phyloP scores from a whole-genome alignment of 2,797 vertebrate genomes.

The Lutra lutra region DNA sequence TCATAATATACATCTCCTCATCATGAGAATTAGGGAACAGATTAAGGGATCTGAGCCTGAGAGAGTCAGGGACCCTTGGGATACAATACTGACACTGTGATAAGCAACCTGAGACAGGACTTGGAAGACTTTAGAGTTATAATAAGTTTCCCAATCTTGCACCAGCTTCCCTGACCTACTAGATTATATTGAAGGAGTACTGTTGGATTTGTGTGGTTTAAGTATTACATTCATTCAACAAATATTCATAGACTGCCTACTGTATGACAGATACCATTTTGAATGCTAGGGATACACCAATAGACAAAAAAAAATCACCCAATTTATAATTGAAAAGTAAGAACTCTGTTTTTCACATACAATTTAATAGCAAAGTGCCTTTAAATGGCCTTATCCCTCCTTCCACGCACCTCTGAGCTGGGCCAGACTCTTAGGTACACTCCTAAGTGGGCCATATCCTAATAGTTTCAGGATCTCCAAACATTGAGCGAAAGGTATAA shows the following conservation, averaged over 20 bases:
- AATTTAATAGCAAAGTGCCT: not conserved
- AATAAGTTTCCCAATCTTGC: conserved; percentile 36
- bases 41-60: conserved; percentile 24
- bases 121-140: conserved; percentile 29
- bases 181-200: conserved; percentile 21
- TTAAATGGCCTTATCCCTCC: not conserved
- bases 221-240: conserved; percentile 1
- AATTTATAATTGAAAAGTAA: conserved; percentile 38
- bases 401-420: not conserved
- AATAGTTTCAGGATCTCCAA: conserved; percentile 23
- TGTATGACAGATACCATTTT: not conserved
- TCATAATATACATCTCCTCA: conserved; percentile 9
- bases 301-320: not conserved
- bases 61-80: not conserved
- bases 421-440: not conserved
- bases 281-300: not conserved
- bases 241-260: not conserved
- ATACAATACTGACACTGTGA: conserved; percentile 6
- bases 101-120: not conserved
- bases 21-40: conserved; percentile 40
- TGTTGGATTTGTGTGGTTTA: not conserved
- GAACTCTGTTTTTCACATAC: conserved; percentile 31
- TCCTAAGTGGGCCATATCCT: not conserved
- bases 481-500: not conserved
- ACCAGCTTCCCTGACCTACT: not conserved